Percentiles rank a stretch among this genome's conserved stretches.
Evolutionary conservation across 1,140 invertebrate species (phyloP).

Genomic region (Dufourea novaeangliae): DNA sequence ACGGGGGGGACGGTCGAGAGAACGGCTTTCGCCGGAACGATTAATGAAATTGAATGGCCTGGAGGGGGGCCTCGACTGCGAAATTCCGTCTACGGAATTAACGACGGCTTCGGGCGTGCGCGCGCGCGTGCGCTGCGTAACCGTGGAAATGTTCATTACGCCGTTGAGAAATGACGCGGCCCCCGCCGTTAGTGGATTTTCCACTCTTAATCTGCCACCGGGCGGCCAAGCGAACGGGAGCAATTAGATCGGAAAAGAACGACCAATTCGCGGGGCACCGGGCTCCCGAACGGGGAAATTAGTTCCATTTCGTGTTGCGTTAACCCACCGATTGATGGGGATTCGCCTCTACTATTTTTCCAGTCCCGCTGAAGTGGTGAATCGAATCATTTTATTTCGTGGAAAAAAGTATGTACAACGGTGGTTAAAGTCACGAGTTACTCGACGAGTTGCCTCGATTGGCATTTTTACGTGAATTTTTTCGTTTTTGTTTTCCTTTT

Average conservation of each 20-base stretch:
- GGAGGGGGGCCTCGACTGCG: constrained; percentile 27
- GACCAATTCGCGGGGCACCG: constrained; percentile 1
- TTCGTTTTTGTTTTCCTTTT: not conserved
- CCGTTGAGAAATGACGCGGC: constrained; percentile 48
- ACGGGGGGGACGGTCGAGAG: constrained; percentile 8
- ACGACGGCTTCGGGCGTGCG: no score
- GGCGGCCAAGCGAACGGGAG: not conserved
- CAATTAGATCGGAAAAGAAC: constrained; percentile 44
- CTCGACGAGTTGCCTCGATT: no score
- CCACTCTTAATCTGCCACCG: constrained; percentile 36
- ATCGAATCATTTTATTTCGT: not conserved
- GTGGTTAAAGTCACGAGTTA: no score
- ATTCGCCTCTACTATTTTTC: not conserved
- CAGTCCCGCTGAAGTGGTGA: not conserved
- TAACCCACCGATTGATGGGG: not conserved
- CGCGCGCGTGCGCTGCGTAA: constrained; percentile 37
- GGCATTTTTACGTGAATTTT: not conserved
- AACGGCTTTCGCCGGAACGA: constrained; percentile 51
- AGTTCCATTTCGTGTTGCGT: constrained; percentile 23
- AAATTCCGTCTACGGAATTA: constrained; percentile 54
- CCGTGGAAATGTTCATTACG: constrained; percentile 53
- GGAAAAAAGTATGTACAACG: no score
- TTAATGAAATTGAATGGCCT: constrained; percentile 67
- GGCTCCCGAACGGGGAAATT: constrained; percentile 27
- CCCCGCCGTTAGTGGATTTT: constrained; percentile 21